phyloP scores from a whole-genome alignment of 1,140 invertebrate genomes.

The Heliothis subflexa region DNA sequence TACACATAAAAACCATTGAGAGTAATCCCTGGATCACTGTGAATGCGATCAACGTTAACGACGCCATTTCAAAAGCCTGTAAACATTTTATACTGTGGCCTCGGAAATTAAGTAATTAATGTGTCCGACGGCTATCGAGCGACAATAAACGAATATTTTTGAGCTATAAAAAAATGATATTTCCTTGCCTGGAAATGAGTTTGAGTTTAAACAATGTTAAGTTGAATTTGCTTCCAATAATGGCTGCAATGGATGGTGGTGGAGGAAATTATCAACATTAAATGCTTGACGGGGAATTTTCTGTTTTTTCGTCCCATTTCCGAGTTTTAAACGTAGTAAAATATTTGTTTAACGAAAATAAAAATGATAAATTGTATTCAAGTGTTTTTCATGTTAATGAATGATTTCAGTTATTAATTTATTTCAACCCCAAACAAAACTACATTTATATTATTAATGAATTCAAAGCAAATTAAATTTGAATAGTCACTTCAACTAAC shows the following conservation, averaged over 20 bases:
- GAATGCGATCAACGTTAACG: constrained; percentile 29
- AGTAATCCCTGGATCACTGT: constrained; percentile 17
- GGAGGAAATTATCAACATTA: neutral
- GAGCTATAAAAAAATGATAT: constrained; percentile 8
- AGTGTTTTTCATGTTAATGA: too few species aligned
- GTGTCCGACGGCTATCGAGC: constrained; percentile 7
- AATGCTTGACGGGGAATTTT: neutral
- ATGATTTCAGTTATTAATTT: too few species aligned
- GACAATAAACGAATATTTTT: constrained; percentile 30
- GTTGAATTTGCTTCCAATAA: neutral
- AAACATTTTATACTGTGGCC: constrained; percentile 23
- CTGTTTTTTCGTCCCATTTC: too few species aligned
- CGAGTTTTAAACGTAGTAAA: too few species aligned
- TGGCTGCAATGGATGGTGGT: too few species aligned
- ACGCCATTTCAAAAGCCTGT: constrained; percentile 28
- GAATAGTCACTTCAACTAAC: constrained; percentile 1
- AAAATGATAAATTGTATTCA: too few species aligned
- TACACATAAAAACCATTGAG: constrained; percentile 17
- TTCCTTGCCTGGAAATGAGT: constrained; percentile 13
- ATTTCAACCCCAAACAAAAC: too few species aligned
- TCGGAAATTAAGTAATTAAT: constrained; percentile 40
- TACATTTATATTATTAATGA: neutral
- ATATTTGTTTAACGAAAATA: too few species aligned
- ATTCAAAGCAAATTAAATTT: constrained; percentile 6
- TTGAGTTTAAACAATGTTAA: neutral